Conservation (phyloP, 2,888 invertebrate species). For the Drosophila testacea region DNA sequence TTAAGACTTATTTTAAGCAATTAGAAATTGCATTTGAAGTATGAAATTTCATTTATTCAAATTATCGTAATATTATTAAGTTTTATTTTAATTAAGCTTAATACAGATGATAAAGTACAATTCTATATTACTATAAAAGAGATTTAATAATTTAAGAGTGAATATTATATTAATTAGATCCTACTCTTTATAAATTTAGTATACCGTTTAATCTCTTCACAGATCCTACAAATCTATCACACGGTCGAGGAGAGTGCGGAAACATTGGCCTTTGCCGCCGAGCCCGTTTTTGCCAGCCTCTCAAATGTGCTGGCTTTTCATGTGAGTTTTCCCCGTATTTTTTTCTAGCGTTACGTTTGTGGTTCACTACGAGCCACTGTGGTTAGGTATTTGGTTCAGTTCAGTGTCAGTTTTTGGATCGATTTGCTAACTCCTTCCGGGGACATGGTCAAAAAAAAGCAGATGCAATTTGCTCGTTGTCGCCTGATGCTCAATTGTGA, state of each 20-base stretch:
- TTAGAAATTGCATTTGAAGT: no score
- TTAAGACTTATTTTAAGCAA: no score
- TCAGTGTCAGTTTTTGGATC: background rate
- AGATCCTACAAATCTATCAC: conserved; percentile 89
- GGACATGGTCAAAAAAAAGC: conserved; percentile 38
- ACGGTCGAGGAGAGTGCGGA: conserved; percentile 93
- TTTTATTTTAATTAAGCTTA: no score
- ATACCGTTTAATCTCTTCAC: conserved; percentile 15
- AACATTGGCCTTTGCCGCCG: conserved; percentile 97
- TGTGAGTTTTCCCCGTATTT: conserved; percentile 85
- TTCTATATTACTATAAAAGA: no score
- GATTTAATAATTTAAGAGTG: no score
- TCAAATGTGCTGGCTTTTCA: conserved; percentile 95
- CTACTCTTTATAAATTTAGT: background rate
- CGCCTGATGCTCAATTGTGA: conserved; percentile 43
- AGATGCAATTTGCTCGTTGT: conserved; percentile 70
- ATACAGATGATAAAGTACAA: no score
- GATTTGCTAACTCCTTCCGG: background rate
- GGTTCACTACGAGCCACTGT: conserved; percentile 17
- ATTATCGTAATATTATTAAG: no score
- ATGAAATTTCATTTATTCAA: no score
- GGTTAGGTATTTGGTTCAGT: background rate
- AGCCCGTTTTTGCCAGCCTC: conserved; percentile 94
- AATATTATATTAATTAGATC: background rate
- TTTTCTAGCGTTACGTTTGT: background rate